phyloP scores from a whole-genome alignment of 2,888 invertebrate species.

The Heteropelma amictum region DNA sequence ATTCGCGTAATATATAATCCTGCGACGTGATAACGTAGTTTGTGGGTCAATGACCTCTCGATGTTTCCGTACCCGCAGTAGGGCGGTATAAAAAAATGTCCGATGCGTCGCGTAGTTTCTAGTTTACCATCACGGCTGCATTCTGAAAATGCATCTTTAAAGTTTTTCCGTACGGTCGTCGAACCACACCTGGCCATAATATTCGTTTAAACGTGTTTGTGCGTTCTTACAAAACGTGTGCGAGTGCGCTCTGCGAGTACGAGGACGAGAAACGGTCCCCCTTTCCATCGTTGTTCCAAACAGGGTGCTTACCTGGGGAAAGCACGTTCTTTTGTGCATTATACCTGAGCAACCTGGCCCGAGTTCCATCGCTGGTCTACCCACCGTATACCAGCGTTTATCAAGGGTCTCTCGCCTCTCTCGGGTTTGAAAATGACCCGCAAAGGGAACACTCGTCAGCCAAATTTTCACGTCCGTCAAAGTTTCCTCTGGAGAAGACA shows the following conservation, averaged over 20 bases:
- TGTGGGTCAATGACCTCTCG: too few relatives aligned
- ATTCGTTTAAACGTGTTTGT: slow-evolving; percentile 18
- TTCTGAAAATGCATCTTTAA: background rate
- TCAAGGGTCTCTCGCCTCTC: background rate
- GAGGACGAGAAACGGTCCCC: slow-evolving; percentile 31
- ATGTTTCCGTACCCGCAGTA: too few relatives aligned
- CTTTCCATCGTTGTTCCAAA: slow-evolving; percentile 14
- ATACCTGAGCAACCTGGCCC: slow-evolving; percentile 9
- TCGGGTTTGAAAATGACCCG: background rate
- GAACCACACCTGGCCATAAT: slow-evolving; percentile 61
- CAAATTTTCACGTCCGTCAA: background rate
- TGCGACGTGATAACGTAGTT: too few relatives aligned
- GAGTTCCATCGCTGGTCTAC: background rate
- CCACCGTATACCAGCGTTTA: background rate
- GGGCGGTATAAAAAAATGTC: too few relatives aligned
- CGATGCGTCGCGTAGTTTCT: too few relatives aligned
- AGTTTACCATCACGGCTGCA: background rate
- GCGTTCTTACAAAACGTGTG: slow-evolving; percentile 31
- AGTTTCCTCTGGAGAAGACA: background rate
- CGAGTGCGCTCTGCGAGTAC: background rate
- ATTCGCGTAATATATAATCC: too few relatives aligned
- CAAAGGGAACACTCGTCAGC: background rate
- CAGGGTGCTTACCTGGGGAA: slow-evolving; percentile 3
- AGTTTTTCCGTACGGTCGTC: slow-evolving; percentile 62
- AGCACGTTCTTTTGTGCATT: slow-evolving; percentile 32